These are phyloP conservation scores for Oscheius sp. DNA, from an alignment of 1,140 invertebrate genomes.

Conservation along the genomic window DNA sequence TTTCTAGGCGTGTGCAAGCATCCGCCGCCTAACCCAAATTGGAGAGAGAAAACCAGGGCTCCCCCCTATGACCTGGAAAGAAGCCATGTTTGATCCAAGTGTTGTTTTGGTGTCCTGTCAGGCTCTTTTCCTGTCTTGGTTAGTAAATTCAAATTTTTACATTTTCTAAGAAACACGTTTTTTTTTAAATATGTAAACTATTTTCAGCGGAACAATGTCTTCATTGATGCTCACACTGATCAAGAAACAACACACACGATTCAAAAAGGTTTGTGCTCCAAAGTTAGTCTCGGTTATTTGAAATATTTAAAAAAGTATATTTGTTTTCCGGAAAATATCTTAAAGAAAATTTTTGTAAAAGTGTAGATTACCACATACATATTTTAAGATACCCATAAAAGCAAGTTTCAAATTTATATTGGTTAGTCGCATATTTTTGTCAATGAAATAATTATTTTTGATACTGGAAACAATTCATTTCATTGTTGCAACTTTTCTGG, in stretches of 20 bases:
- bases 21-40: background rate
- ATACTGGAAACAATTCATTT: too few species aligned
- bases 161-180: too few species aligned
- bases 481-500: too few species aligned
- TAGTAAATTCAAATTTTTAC: too few species aligned
- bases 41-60: background rate
- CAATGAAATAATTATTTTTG: too few species aligned
- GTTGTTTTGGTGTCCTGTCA: background rate
- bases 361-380: too few species aligned
- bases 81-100: conserved; percentile 1
- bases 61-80: background rate
- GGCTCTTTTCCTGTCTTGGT: conserved; percentile 2
- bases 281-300: too few species aligned
- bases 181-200: too few species aligned
- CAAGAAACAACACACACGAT: background rate
- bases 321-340: background rate
- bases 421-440: too few species aligned
- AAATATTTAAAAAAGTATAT: too few species aligned
- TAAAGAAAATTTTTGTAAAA: background rate
- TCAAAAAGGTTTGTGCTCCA: conserved; percentile 4
- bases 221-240: background rate
- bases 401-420: too few species aligned
- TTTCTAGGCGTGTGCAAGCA: background rate
- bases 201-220: background rate
- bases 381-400: too few species aligned